Base-by-base conservation (phyloP, 2,888 invertebrate species). In the Harpagoxenus sublaevis region DNA sequence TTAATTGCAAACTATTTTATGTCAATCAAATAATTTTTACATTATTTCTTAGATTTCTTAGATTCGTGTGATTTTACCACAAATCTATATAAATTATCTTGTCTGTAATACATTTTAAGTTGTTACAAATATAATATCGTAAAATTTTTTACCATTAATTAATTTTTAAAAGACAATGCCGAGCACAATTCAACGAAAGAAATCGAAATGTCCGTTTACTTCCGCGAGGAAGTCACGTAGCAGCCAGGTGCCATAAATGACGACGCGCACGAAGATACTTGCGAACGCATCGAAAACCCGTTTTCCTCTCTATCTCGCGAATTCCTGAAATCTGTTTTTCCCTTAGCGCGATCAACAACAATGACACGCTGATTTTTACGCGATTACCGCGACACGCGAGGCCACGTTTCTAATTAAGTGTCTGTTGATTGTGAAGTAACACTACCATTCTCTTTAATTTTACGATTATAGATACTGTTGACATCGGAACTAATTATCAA, bases 211-310 rank as follows among this genome's bases (percentile, higher is more conserved):
- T 89, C 73, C 70, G 77, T 81, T 70, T 48, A 51, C 51, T 90
- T 89, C 89, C 89, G 86, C 75, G 31, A 84, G 90, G 89, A 90
- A 90, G 86, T 90, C 90, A 90, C 90, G 90, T 86, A 83, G 55
- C 65, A 35, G 12, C 18, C 35, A 35, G 53, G 5, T 82, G 60
- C 82, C 53, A 57, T 83, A 84, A 86, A 48, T 53, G 42, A 65
- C 18, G 28, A 73, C 68, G 57, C 12, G 18, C 53, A 51, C 18
- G 51, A 83, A 74, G 81, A 85, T 89, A 78, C 86, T 84, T 83
- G 84, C 70, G 71, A 48, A 39, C 65, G 83, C 55, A 31, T 62
- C 12, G 15, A 48, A 35, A 48, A 39, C 60, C 39, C 45, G 45
- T 70, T 79, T 71, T 79, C 3, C 18, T 63, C 18, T 35, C 15